Conservation (phyloP, 2,113 vertebrate species). For the Enhydra lutris region DNA sequence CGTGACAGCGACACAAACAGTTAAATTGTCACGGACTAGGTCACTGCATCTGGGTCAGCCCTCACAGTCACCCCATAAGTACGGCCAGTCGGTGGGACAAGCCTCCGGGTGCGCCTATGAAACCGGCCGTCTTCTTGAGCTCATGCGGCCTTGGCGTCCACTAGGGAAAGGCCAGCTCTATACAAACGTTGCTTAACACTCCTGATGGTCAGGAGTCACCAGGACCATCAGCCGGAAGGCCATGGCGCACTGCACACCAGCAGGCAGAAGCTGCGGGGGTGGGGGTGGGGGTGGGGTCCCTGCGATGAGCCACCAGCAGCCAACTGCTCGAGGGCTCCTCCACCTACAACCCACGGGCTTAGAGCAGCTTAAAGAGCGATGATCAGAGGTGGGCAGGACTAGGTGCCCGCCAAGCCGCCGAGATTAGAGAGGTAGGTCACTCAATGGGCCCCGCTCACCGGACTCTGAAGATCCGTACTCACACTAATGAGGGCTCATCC, state of each 20-base stretch:
- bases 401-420: background rate
- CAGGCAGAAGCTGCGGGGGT: background rate
- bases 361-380: background rate
- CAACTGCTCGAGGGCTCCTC: background rate
- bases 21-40: background rate
- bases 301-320: fast-evolving
- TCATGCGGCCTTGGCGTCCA: background rate
- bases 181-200: background rate
- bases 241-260: fast-evolving
- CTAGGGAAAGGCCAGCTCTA: background rate
- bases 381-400: background rate
- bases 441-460: fast-evolving
- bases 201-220: background rate
- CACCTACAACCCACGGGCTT: background rate
- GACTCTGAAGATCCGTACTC: background rate
- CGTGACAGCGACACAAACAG: background rate
- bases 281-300: too few species aligned
- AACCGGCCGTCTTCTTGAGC: background rate
- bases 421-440: background rate
- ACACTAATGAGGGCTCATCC: background rate
- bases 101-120: background rate
- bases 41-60: background rate
- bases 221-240: background rate
- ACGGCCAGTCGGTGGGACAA: background rate
- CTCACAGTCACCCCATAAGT: background rate